Evolutionary conservation across 2,113 vertebrate species (phyloP), one percentile per base, ranked within the genome.

Genomic region (Mesitornis unicolor): DNA sequence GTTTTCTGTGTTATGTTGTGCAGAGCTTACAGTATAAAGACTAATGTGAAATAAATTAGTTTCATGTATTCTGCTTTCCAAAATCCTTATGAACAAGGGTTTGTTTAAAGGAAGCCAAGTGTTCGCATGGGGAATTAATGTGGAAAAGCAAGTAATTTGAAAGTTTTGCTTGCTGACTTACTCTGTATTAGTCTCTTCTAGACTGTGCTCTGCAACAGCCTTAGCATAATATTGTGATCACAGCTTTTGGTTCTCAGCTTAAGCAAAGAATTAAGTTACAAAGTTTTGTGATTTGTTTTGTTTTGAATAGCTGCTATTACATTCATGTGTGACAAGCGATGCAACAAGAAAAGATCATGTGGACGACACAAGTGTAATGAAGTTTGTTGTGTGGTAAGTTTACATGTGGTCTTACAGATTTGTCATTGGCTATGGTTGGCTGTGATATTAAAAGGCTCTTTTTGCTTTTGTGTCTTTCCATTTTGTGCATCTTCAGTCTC

Each of bases 281-380:
- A 77, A 54, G 10, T 89, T 53, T 64, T 21, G 33, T 59, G 28
- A 29, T 59, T 45, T 71, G 28, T 95, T 84, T 93, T 67, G 56
- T 84, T 94, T 74, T 89, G 88, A 65, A 35, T 83, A 99, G 98
- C 97, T 76, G 98, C 99, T 94, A 98, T 99, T 59, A 96, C 98
- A 42, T 99, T 99, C 96, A 98, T 99, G 56, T 99, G 99, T 81
- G 99, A 99, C 97, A 99, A 97, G 84, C 98, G 99, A 80, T 99
- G 99, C 97, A 99, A 97, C 97, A 99, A 99, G 98, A 99, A 99
- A 65, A 98, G 99, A 69, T 98, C 98, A 9, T 99, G 99, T 93
- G 99, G 99, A 56, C 98, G 99, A 60, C 99, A 99, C 97, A 99
- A 99, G 93, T 99, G 99, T 96, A 98, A 98, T 63, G 99, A 99